phyloP scores from a whole-genome alignment of 2,797 vertebrate genomes.

The Poecilia picta region DNA sequence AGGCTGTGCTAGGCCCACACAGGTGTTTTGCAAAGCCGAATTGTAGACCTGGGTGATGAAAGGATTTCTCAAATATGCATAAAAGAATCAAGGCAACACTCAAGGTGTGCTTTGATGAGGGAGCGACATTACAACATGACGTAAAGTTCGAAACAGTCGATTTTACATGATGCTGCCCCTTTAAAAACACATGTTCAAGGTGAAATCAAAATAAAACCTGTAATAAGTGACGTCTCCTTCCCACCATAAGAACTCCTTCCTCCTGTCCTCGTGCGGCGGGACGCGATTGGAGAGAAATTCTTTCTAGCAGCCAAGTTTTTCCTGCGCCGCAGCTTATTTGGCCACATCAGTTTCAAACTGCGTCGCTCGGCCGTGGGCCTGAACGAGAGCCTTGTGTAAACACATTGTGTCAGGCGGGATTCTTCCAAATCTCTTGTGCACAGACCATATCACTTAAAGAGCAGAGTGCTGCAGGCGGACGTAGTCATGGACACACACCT shows the following conservation, averaged over 20 bases:
- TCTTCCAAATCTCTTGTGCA: constrained; percentile 15
- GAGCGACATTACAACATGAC: too few species aligned
- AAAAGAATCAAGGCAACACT: too few species aligned
- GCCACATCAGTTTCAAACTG: constrained; percentile 33
- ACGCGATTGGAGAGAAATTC: constrained; percentile 19
- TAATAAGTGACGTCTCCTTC: neutral
- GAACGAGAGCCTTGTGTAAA: constrained; percentile 9
- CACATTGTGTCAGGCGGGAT: constrained; percentile 10
- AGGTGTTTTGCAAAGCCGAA: too few species aligned
- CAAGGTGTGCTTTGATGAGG: too few species aligned
- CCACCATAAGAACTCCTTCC: neutral
- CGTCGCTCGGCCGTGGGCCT: neutral
- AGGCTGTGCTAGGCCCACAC: too few species aligned
- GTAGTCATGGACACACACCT: constrained; percentile 15
- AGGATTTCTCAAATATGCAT: too few species aligned
- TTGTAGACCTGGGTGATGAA: too few species aligned
- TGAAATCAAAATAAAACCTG: too few species aligned
- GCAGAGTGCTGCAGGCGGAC: constrained; percentile 5
- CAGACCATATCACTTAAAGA: constrained; percentile 5
- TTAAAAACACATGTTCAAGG: too few species aligned
- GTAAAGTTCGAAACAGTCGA: too few species aligned
- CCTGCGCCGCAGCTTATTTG: constrained; percentile 19
- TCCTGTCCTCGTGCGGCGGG: constrained; percentile 2
- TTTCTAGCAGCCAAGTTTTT: constrained; percentile 4
- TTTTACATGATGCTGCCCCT: too few species aligned